phyloP scores from a whole-genome alignment of 1,140 invertebrate genomes.

The Drosophila bifasciata region DNA sequence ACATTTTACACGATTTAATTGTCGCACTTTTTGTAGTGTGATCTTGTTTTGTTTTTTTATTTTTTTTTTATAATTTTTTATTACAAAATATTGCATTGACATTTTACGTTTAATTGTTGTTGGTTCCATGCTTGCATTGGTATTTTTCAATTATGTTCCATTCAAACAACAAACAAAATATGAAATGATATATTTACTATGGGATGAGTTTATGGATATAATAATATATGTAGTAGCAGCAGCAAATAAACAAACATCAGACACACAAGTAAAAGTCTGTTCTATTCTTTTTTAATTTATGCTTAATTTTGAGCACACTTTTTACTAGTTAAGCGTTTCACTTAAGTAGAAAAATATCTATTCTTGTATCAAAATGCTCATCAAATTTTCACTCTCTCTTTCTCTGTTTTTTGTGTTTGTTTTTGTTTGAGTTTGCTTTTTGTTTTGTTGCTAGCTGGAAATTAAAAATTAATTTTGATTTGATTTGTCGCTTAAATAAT shows the following conservation, averaged over 20 bases:
- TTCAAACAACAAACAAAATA: constrained; percentile 47
- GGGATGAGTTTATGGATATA: constrained; percentile 48
- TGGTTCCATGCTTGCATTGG: constrained; percentile 47
- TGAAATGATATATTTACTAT: constrained; percentile 59
- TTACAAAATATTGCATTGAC: constrained; percentile 80
- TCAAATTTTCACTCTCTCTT: constrained; percentile 2
- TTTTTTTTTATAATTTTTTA: no score
- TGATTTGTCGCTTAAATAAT: constrained; percentile 57
- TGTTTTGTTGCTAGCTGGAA: constrained; percentile 22
- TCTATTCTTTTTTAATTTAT: constrained; percentile 11
- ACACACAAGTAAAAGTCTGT: constrained; percentile 32
- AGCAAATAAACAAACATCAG: constrained; percentile 21
- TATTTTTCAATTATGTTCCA: constrained; percentile 57
- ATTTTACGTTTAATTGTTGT: constrained; percentile 59
- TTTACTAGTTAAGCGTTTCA: constrained; percentile 52
- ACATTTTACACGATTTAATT: no score
- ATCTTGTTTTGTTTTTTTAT: constrained; percentile 41
- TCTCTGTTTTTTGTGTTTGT: background rate
- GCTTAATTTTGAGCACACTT: constrained; percentile 48
- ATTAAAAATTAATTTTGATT: constrained; percentile 72
- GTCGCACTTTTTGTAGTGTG: constrained; percentile 4
- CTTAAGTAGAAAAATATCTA: constrained; percentile 64
- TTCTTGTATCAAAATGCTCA: constrained; percentile 5
- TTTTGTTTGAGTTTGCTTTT: constrained; percentile 17
- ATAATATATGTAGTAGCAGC: no score